phyloP scores from a whole-genome alignment of 2,888 invertebrate species.

The Parasteatoda lunata region DNA sequence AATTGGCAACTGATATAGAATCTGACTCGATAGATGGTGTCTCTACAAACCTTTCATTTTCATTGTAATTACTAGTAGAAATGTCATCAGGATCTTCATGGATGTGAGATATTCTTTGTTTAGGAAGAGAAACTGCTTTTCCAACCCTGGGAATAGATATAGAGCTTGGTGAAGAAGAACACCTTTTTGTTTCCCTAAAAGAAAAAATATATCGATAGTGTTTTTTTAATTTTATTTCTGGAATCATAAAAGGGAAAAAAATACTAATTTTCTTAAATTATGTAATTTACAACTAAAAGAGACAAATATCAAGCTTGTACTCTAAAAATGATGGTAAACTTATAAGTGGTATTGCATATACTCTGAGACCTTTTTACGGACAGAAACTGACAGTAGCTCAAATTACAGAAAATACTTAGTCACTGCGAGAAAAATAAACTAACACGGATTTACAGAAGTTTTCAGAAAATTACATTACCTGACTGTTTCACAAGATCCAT shows the following conservation, averaged over 20 bases:
- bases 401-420: not conserved
- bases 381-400: not conserved
- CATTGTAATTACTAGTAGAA: not conserved
- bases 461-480: constrained; percentile 11
- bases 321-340: too few relatives aligned
- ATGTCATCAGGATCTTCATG: not conserved
- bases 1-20: constrained; percentile 65
- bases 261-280: too few relatives aligned
- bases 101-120: constrained; percentile 14
- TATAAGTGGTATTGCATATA: too few relatives aligned
- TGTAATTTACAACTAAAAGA: too few relatives aligned
- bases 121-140: constrained; percentile 51
- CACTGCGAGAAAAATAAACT: not conserved
- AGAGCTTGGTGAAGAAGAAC: constrained; percentile 8
- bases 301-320: too few relatives aligned
- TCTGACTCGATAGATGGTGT: constrained; percentile 59
- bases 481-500: constrained; percentile 18
- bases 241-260: too few relatives aligned
- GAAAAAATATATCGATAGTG: constrained; percentile 1
- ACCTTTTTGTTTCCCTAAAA: constrained; percentile 42
- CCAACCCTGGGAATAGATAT: constrained; percentile 23
- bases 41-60: not conserved
- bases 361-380: too few relatives aligned
- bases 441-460: constrained; percentile 6
- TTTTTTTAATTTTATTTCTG: too few relatives aligned